A percentile compares a stretch with the other conserved stretches of the same genome.
Evolutionary conservation across 2,888 invertebrate genomes (phyloP).

Genomic region (Drosophila acutilabella): DNA sequence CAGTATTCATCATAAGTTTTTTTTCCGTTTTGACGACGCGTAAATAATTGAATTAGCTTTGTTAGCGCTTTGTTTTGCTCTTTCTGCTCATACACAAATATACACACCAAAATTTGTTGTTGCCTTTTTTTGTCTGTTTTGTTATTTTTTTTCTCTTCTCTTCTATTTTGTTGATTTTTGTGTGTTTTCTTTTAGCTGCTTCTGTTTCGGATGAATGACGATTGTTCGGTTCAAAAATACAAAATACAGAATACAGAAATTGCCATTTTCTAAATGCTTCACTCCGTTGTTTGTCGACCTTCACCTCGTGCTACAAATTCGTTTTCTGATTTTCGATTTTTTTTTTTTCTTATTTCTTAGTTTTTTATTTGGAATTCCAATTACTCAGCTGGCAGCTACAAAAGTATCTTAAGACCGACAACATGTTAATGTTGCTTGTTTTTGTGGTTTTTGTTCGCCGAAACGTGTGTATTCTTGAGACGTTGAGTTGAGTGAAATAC

Average conservation of each 20-base stretch:
- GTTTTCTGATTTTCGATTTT: conserved; percentile 3
- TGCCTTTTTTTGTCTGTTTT: not conserved
- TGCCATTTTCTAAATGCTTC: conserved; percentile 48
- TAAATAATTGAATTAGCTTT: conserved; percentile 74
- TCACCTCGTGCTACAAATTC: conserved; percentile 63
- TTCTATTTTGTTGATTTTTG: conserved; percentile 6
- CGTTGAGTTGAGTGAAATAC: not conserved
- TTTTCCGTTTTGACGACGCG: conserved; percentile 55
- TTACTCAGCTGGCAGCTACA: conserved; percentile 3
- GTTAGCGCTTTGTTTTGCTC: conserved; percentile 62
- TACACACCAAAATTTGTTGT: conserved; percentile 16
- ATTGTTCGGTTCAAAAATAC: conserved; percentile 24
- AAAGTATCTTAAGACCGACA: conserved; percentile 29
- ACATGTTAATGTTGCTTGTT: conserved; percentile 19
- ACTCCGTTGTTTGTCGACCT: conserved; percentile 65
- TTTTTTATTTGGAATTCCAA: conserved; percentile 10
- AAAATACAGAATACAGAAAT: conserved; percentile 29
- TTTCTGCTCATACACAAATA: conserved; percentile 21
- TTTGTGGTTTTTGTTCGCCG: conserved; percentile 17
- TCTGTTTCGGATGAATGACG: conserved; percentile 34
- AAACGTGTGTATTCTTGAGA: not conserved
- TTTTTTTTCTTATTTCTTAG: not conserved
- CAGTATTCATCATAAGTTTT: not conserved
- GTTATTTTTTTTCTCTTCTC: conserved; percentile 23
- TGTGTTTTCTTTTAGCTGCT: conserved; percentile 33